phyloP scores from a whole-genome alignment of 2,113 vertebrate genomes.

The Saguinus midas region DNA sequence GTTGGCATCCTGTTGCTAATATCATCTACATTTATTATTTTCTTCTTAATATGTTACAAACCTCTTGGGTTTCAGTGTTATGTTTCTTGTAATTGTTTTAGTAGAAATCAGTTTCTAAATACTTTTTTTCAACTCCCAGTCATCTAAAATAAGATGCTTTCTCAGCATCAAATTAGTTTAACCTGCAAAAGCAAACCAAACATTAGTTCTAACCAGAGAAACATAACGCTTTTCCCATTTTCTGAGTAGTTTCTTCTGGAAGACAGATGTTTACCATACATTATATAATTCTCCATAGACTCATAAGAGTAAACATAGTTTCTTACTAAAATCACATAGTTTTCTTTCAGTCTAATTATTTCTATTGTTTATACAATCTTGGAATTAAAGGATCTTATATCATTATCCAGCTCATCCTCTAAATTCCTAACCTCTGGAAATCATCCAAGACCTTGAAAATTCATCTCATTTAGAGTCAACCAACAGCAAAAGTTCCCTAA shows the following conservation, averaged over 20 bases:
- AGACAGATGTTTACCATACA: not conserved
- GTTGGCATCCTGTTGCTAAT: slow-evolving; percentile 27
- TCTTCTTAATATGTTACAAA: slow-evolving; percentile 16
- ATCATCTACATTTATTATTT: not conserved
- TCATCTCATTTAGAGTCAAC: not conserved
- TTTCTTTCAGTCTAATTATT: not conserved
- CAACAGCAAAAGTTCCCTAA: not conserved
- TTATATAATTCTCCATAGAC: not conserved
- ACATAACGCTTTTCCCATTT: not conserved
- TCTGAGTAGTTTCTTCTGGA: not conserved
- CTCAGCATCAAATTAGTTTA: not conserved
- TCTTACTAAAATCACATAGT: slow-evolving; percentile 1
- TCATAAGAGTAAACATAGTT: not conserved
- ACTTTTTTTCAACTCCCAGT: not conserved
- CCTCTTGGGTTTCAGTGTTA: not conserved
- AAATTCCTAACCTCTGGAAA: not conserved
- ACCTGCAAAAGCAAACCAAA: not conserved
- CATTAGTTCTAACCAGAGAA: not conserved
- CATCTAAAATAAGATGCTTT: not conserved
- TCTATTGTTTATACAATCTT: not conserved
- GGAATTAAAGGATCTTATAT: not conserved
- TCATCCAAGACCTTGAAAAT: not conserved
- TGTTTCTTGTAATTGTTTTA: not conserved
- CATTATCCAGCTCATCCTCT: not conserved
- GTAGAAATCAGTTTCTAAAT: not conserved